A percentile compares a stretch with the other conserved stretches of the same genome.
Evolutionary conservation across 1,140 invertebrate genomes (phyloP).

Genomic region (Magallana ariakensis): DNA sequence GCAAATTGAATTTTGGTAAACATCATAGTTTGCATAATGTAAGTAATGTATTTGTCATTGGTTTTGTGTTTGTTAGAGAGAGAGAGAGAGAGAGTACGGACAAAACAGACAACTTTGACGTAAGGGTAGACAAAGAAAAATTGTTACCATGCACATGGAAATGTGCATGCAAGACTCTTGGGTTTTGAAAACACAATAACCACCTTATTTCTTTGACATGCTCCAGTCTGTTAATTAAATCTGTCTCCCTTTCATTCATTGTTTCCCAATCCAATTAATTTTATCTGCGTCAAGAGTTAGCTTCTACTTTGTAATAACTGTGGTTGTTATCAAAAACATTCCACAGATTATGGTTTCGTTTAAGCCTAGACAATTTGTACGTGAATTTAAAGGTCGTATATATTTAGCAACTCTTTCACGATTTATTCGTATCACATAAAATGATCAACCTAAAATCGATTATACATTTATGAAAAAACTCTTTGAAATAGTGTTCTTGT

Average conservation of each 20-base stretch:
- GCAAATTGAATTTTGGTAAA: too few relatives aligned
- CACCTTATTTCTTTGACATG: constrained; percentile 15
- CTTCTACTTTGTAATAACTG: background rate
- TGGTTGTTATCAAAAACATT: background rate
- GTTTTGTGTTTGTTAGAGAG: too few relatives aligned
- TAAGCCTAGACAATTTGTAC: background rate
- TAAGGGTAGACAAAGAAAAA: too few relatives aligned
- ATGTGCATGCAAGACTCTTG: too few relatives aligned
- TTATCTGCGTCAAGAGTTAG: background rate
- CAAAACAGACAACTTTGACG: too few relatives aligned
- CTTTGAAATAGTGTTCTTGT: too few relatives aligned
- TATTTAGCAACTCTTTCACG: background rate
- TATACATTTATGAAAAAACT: too few relatives aligned
- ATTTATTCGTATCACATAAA: background rate
- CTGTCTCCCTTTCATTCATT: constrained; percentile 15
- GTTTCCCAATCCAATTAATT: background rate
- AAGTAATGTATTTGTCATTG: too few relatives aligned
- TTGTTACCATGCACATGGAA: too few relatives aligned
- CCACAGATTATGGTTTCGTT: background rate
- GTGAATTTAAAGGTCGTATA: background rate
- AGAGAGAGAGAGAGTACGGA: too few relatives aligned
- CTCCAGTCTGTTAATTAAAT: constrained; percentile 7
- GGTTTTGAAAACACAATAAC: background rate
- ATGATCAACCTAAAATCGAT: too few relatives aligned
- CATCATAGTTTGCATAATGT: too few relatives aligned